Conservation (phyloP, 2,113 vertebrate species). For the Cromileptes altivelis region DNA sequence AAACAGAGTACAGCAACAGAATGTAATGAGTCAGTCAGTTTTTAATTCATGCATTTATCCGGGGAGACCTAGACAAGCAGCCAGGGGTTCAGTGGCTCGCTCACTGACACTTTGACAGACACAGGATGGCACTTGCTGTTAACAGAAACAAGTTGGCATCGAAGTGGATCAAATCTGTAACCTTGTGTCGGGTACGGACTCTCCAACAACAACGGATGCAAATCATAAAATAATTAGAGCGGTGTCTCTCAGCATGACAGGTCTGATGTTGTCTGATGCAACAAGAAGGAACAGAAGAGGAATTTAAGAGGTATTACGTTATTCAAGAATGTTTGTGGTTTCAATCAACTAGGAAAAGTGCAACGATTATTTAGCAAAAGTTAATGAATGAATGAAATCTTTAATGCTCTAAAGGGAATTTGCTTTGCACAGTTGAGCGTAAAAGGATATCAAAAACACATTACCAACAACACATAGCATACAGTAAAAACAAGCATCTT, state of each 20-base stretch:
- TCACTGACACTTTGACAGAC: slow-evolving; percentile 26
- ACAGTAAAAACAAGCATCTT: no score
- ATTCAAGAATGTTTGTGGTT: neutral
- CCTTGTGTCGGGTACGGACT: neutral
- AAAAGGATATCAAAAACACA: no score
- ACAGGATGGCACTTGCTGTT: slow-evolving; percentile 16
- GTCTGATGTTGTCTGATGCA: slow-evolving; percentile 12
- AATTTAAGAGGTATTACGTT: neutral
- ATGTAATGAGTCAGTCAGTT: slow-evolving; percentile 34
- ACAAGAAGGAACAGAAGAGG: neutral
- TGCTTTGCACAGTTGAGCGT: no score
- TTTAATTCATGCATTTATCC: slow-evolving; percentile 27
- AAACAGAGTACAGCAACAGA: slow-evolving; percentile 16
- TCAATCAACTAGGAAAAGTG: neutral
- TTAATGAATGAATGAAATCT: no score
- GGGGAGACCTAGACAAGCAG: slow-evolving; percentile 12
- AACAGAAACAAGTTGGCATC: neutral
- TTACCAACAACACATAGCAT: no score
- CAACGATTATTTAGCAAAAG: neutral
- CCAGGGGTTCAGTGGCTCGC: neutral
- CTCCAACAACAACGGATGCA: slow-evolving; percentile 14
- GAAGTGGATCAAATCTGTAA: slow-evolving; percentile 12
- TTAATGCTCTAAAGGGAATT: no score
- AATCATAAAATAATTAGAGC: slow-evolving; percentile 26
- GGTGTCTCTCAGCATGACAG: neutral